These are phyloP conservation scores for Centroberyx gerrardi DNA, from an alignment of 2,797 vertebrate species.

Conservation along the genomic window DNA sequence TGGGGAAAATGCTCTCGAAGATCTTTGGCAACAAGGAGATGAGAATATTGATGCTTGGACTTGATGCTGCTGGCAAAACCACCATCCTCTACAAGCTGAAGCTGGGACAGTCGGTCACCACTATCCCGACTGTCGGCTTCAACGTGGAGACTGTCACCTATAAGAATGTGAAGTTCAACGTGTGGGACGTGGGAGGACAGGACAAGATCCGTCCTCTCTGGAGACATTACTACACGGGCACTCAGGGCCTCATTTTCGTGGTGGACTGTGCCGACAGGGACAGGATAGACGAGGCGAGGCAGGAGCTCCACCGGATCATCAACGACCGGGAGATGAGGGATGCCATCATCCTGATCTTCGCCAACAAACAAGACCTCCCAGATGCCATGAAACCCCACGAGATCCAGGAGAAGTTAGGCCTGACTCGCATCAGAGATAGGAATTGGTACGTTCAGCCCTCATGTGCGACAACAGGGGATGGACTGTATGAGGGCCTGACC, in stretches of 20 bases:
- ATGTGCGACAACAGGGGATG: constrained; percentile 95
- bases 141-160: constrained; percentile 99
- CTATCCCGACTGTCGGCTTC: constrained; percentile 98
- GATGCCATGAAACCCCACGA: constrained; percentile 99
- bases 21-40: constrained; percentile 99
- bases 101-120: constrained; percentile 98
- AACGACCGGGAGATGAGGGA: constrained; percentile 99
- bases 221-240: constrained; percentile 99
- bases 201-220: constrained; percentile 98
- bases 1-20: constrained; percentile 99
- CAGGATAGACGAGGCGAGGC: constrained; percentile 96
- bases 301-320: constrained; percentile 98
- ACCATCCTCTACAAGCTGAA: constrained; percentile 99
- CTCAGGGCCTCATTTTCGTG: constrained; percentile 98
- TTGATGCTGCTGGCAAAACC: constrained; percentile 98
- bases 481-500: constrained; percentile 98
- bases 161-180: constrained; percentile 99
- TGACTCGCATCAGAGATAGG: constrained; percentile 98
- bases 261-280: constrained; percentile 99
- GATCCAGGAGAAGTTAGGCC: constrained; percentile 99
- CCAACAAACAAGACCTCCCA: constrained; percentile 98
- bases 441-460: constrained; percentile 99
- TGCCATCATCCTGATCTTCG: constrained; percentile 99
- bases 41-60: constrained; percentile 99
- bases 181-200: constrained; percentile 99